phyloP scores from a whole-genome alignment of 2,888 invertebrate species.

The Callyntrura sp. region DNA sequence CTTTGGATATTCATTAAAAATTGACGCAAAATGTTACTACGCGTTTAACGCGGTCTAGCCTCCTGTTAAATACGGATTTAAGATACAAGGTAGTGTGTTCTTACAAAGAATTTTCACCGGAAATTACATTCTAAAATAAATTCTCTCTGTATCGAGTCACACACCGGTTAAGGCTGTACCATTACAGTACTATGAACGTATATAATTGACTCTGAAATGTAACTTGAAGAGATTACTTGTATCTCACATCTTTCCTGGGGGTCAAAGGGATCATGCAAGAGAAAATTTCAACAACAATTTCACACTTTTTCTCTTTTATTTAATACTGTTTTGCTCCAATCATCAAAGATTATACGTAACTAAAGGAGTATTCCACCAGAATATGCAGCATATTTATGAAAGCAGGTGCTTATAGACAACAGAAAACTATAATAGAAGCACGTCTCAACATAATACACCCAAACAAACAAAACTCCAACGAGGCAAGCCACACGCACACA shows the following conservation, averaged over 20 bases:
- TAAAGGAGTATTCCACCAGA: neutral
- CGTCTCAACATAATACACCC: neutral
- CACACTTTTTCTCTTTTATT: conserved; percentile 42
- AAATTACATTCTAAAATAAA: conserved; percentile 11
- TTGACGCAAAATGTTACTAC: conserved; percentile 2
- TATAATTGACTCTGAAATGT: neutral
- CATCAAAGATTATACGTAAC: neutral
- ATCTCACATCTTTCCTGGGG: neutral
- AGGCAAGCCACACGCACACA: conserved; percentile 51
- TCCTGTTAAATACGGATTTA: neutral
- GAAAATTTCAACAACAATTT: conserved; percentile 48
- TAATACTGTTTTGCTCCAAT: neutral
- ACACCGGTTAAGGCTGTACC: neutral
- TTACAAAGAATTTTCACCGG: conserved; percentile 34
- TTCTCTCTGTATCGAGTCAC: neutral
- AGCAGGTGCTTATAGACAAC: too few relatives aligned
- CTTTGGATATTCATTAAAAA: conserved; percentile 23
- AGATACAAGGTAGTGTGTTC: neutral
- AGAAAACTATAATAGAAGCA: conserved; percentile 6
- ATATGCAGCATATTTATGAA: neutral
- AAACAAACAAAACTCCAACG: conserved; percentile 40
- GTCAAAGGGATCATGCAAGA: conserved; percentile 8
- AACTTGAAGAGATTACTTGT: neutral
- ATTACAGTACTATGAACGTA: neutral
- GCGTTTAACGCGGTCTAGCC: neutral